phyloP scores from a whole-genome alignment of 2,888 invertebrate genomes.

The Flabesymbios commensalis region DNA sequence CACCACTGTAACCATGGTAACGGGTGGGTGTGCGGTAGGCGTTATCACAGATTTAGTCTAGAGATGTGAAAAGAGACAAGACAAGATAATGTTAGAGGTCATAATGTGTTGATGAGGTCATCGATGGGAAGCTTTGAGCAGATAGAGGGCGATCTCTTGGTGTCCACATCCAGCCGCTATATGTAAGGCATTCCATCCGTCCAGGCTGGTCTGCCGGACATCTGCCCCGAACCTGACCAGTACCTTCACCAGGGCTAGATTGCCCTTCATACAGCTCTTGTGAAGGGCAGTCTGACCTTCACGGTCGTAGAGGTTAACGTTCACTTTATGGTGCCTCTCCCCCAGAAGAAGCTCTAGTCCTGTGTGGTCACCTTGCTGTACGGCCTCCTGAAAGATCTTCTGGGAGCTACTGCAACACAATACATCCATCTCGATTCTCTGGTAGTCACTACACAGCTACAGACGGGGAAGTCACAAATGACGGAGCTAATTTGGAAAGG shows the following conservation, averaged over 20 bases:
- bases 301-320: constrained; percentile 59
- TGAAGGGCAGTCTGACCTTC: constrained; percentile 62
- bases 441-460: no score
- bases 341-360: constrained; percentile 56
- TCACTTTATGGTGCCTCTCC: constrained; percentile 53
- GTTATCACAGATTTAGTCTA: no score
- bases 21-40: no score
- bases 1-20: no score
- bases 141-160: constrained; percentile 27
- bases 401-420: no score
- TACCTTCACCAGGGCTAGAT: constrained; percentile 61
- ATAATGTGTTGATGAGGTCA: no score
- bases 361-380: constrained; percentile 53
- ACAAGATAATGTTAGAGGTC: no score
- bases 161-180: constrained; percentile 62
- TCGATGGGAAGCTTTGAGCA: constrained; percentile 21
- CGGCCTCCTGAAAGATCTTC: constrained; percentile 55
- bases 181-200: constrained; percentile 61
- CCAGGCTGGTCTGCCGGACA: constrained; percentile 59
- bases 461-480: no score
- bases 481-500: no score
- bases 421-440: no score
- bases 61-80: no score
- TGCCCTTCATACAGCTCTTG: constrained; percentile 59
- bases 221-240: constrained; percentile 62